Base-by-base conservation (phyloP, 1,140 invertebrate genomes). In the Meteorus sp. region DNA sequence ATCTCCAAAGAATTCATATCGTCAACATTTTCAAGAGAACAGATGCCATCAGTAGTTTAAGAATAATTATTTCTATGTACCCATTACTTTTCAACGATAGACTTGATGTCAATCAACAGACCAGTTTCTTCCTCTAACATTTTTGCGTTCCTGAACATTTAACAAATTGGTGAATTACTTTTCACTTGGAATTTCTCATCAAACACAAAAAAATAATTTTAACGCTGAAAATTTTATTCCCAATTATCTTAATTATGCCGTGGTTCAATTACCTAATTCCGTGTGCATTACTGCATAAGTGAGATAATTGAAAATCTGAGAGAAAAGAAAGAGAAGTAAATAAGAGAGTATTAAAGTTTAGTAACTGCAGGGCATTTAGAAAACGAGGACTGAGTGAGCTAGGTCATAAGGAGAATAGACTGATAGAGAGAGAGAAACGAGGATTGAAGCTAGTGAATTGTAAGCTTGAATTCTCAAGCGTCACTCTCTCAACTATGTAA, bases 391-490 rank as follows among this genome's bases (percentile, higher is more conserved):
- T 29, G n/a, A n/a, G n/a, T n/a, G n/a, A n/a, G n/a, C n/a, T n/a
- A n/a, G 29, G 29, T 29, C 3, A 47, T 47, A 13, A 11, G 2
- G 47, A 5, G 20, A 25, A 29, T 11, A 31, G 29, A 23, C 23
- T 8, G 15, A 29, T 20, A 29, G 20, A 47, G 2, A 17, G 2
- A 31, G 23, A 50, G 23, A 50, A 23, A 29, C 8, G 8, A 23
- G 25, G 50, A 35, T 52, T 29, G 35, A 35, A 52, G 50, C 27
- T 29, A 17, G 4, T 27, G 53, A 44, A 27, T 56, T 17, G 53
- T 44, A 44, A 29, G 53, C 53, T 41, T 56, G 20, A 19, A 56
- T 56, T 56, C 53, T 22, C 45, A 57, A 25, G 45, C 23, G 45
- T 48, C 6, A n/a, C 45, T 45, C 17, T 13, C 29, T 39, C 44